Evolutionary conservation across 2,797 vertebrate species (phyloP).

Genomic region (Syngnathus acus): DNA sequence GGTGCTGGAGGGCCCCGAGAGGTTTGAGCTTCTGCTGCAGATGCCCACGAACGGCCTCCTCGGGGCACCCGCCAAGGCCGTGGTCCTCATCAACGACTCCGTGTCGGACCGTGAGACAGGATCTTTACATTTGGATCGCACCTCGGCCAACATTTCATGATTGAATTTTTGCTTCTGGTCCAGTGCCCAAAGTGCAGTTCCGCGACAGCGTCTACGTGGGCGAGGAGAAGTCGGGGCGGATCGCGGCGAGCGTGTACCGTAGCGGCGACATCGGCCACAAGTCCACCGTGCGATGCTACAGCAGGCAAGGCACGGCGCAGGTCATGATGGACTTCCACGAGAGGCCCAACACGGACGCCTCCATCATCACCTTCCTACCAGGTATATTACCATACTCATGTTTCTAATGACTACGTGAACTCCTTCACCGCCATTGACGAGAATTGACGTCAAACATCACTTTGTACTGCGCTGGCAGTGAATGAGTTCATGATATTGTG

Average conservation of each 20-base stretch:
- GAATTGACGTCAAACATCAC: too few species aligned
- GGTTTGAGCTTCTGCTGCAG: constrained; percentile 82
- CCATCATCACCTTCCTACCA: constrained; percentile 80
- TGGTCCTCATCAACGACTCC: constrained; percentile 84
- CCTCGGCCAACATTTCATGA: neutral
- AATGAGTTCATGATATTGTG: too few species aligned
- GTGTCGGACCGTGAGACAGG: constrained; percentile 82
- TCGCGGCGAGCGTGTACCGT: constrained; percentile 75
- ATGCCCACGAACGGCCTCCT: constrained; percentile 88
- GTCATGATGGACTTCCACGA: constrained; percentile 95
- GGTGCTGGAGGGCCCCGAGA: constrained; percentile 82
- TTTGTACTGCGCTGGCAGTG: too few species aligned
- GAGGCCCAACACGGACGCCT: constrained; percentile 86
- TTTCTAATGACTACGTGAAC: too few species aligned
- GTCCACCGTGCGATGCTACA: constrained; percentile 89
- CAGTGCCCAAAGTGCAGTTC: constrained; percentile 93
- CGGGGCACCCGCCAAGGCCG: constrained; percentile 80
- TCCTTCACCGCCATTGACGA: too few species aligned
- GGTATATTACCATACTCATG: constrained; percentile 53
- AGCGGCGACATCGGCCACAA: constrained; percentile 79
- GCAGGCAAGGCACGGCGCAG: constrained; percentile 87
- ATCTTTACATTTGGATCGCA: neutral
- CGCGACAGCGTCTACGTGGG: constrained; percentile 72
- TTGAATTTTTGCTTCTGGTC: neutral
- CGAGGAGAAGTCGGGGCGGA: constrained; percentile 74